Percentiles rank a stretch among this genome's conserved stretches.
phyloP scores from a whole-genome alignment of 2,797 vertebrate species.

The Phoxinus dragarum region DNA sequence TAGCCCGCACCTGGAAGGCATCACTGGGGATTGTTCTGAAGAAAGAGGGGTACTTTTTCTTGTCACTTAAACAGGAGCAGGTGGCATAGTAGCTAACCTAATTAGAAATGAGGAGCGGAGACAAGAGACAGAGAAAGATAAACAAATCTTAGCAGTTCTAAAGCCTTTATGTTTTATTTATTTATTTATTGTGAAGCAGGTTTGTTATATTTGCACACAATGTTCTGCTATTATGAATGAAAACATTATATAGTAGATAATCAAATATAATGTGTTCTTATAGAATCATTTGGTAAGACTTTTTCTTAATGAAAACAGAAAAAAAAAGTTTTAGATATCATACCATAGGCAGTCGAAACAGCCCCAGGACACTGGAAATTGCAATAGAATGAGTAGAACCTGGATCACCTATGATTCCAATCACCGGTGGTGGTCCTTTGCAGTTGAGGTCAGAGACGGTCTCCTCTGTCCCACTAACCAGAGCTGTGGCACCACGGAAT shows the following conservation, averaged over 20 bases:
- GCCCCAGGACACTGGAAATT: conserved; percentile 64
- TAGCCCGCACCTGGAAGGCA: conserved; percentile 53
- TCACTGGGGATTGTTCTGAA: conserved; percentile 62
- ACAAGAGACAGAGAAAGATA: neutral
- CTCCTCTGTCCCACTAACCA: conserved; percentile 61
- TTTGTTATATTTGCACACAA: neutral
- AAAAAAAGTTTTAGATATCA: neutral
- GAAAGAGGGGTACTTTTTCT: conserved; percentile 58
- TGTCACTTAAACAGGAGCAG: conserved; percentile 61
- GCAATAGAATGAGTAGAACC: conserved; percentile 67
- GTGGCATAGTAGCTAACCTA: conserved; percentile 62
- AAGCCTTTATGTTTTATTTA: neutral
- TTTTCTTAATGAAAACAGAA: neutral
- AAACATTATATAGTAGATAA: neutral
- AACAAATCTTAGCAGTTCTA: neutral
- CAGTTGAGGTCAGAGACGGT: conserved; percentile 43
- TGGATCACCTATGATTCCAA: conserved; percentile 67
- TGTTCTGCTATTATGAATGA: neutral
- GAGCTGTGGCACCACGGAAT: conserved; percentile 71
- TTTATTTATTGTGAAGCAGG: neutral
- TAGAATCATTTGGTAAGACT: neutral
- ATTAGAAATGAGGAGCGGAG: neutral
- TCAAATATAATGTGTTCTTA: neutral
- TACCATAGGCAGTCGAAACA: conserved; percentile 67
- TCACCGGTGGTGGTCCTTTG: conserved; percentile 57